Evolutionary conservation across 2,888 invertebrate species (phyloP).

Genomic region (Blastobasis lacticolella): DNA sequence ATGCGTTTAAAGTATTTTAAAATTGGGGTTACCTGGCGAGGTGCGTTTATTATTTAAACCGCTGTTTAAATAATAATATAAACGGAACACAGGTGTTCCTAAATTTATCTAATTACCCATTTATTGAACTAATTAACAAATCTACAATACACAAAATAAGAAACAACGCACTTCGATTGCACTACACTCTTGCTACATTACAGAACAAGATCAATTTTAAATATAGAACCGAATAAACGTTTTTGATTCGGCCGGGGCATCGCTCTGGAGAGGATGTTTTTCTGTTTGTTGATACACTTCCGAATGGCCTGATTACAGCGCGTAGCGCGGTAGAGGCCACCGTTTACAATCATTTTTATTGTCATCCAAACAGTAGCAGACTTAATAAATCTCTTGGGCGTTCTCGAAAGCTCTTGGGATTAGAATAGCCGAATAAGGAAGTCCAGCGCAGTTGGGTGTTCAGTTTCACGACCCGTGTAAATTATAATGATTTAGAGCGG

Average conservation of each 20-base stretch:
- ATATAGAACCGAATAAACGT: background rate
- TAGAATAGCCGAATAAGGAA: conserved; percentile 46
- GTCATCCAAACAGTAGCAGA: conserved; percentile 46
- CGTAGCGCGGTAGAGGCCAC: conserved; percentile 47
- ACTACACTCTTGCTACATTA: too few species aligned
- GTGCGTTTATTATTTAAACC: too few species aligned
- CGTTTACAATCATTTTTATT: conserved; percentile 49
- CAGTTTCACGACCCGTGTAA: conserved; percentile 30
- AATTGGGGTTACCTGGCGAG: too few species aligned
- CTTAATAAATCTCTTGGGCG: conserved; percentile 53
- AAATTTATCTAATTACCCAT: too few species aligned
- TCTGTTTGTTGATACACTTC: conserved; percentile 54
- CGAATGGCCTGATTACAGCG: conserved; percentile 45
- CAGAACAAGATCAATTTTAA: background rate
- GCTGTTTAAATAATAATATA: too few species aligned
- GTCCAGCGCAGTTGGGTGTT: conserved; percentile 25
- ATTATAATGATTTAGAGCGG: conserved; percentile 10
- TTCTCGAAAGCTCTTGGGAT: conserved; percentile 47
- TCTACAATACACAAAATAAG: too few species aligned
- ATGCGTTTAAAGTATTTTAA: too few species aligned
- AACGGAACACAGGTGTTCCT: too few species aligned
- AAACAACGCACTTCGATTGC: too few species aligned
- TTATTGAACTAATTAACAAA: too few species aligned
- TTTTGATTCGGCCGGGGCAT: conserved; percentile 26
- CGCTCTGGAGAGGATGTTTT: conserved; percentile 48